Evolutionary conservation across 1,140 invertebrate species (phyloP).

Genomic region (Medauroidea extradentata): DNA sequence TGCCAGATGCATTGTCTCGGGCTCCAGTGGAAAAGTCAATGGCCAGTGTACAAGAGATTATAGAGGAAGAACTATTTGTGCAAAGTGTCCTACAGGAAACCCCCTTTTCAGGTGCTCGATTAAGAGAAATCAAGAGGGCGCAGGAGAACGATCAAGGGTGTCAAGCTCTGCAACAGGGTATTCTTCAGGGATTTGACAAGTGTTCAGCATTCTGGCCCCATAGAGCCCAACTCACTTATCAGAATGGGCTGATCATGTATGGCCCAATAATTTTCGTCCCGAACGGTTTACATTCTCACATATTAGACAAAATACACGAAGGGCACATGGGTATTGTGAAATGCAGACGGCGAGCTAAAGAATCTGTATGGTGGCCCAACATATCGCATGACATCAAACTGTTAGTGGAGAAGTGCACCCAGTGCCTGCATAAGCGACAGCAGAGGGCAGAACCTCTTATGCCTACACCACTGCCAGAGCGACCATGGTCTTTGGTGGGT

Average conservation of each 20-base stretch:
- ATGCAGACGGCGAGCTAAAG: slow-evolving; percentile 3
- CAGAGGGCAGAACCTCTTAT: background rate
- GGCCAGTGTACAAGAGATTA: background rate
- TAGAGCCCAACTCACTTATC: background rate
- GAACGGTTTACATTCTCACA: background rate
- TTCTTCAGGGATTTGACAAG: background rate
- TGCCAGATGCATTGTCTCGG: background rate
- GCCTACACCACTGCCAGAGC: background rate
- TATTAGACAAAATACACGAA: background rate
- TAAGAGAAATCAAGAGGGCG: background rate
- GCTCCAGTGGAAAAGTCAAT: background rate
- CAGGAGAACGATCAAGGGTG: background rate
- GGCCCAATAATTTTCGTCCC: background rate
- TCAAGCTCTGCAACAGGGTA: background rate
- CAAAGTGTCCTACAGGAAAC: background rate
- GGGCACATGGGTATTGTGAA: background rate
- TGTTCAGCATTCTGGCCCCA: background rate
- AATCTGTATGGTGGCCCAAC: background rate
- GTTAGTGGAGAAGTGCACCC: background rate
- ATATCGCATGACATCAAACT: background rate
- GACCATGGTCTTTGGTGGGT: background rate
- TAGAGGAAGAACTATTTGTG: background rate
- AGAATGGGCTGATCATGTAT: background rate
- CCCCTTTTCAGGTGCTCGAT: background rate
- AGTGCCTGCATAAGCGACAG: background rate